These are phyloP conservation scores for Macrocentrus cingulum DNA, from an alignment of 1,140 invertebrate species.

Conservation along the genomic window DNA sequence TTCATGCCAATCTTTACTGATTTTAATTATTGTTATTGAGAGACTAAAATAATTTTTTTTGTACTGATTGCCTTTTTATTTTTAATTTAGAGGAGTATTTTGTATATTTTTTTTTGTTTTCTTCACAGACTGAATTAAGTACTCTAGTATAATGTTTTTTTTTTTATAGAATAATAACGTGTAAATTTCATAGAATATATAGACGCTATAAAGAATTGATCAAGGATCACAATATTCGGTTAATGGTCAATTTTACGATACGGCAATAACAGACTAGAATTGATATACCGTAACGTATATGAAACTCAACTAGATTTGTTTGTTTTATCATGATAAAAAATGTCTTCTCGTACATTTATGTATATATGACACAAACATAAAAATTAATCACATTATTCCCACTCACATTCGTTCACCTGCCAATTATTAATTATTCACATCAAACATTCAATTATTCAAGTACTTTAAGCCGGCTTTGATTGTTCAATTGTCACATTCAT, in stretches of 20 bases:
- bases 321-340: neutral
- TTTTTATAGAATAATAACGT: conserved; percentile 24
- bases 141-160: conserved; percentile 28
- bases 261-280: conserved; percentile 31
- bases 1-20: no score
- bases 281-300: conserved; percentile 14
- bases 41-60: no score
- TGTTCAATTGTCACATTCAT: no score
- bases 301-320: neutral
- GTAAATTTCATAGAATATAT: conserved; percentile 36
- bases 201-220: conserved; percentile 33
- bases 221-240: conserved; percentile 28
- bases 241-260: conserved; percentile 20
- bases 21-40: no score
- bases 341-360: no score
- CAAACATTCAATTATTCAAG: no score
- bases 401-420: no score
- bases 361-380: no score
- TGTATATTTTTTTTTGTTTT: conserved; percentile 1
- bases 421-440: no score
- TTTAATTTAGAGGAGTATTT: neutral
- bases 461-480: no score
- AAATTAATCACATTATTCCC: no score
- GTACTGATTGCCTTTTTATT: no score
- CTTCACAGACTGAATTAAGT: conserved; percentile 20